Conservation (phyloP, 2,888 invertebrate species). For the Lottia gigantea region DNA sequence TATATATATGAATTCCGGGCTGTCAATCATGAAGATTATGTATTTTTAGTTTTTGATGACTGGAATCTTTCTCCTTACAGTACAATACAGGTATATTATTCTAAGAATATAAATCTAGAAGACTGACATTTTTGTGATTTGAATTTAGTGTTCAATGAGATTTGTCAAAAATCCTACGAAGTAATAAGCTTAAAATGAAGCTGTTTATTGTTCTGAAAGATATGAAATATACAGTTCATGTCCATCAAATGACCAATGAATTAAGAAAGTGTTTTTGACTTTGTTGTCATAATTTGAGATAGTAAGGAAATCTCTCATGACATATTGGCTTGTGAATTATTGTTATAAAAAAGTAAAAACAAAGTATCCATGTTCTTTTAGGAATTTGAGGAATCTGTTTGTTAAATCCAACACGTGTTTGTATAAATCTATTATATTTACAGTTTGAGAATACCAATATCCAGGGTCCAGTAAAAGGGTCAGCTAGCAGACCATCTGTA, state of each 20-base stretch:
- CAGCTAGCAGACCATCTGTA: constrained; percentile 31
- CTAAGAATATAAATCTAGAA: no score
- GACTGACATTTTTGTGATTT: no score
- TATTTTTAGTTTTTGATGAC: constrained; percentile 43
- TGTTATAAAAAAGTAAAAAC: not conserved
- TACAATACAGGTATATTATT: constrained; percentile 14
- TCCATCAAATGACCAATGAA: no score
- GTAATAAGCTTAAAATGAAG: no score
- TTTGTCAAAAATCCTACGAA: no score
- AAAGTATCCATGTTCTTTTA: not conserved
- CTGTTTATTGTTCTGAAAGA: no score
- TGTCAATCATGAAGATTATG: constrained; percentile 26
- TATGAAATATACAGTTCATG: no score
- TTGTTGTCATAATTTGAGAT: no score
- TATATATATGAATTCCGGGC: constrained; percentile 36
- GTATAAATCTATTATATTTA: not conserved
- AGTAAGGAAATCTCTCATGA: no score
- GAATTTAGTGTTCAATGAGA: no score
- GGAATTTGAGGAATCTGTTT: not conserved
- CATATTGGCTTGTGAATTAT: not conserved
- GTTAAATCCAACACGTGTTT: not conserved
- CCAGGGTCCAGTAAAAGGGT: constrained; percentile 28
- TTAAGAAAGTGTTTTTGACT: no score
- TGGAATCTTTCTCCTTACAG: constrained; percentile 38
- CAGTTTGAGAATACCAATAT: constrained; percentile 40